Base-by-base conservation (phyloP, 1,140 invertebrate species). In the Drosophila ogumai region DNA sequence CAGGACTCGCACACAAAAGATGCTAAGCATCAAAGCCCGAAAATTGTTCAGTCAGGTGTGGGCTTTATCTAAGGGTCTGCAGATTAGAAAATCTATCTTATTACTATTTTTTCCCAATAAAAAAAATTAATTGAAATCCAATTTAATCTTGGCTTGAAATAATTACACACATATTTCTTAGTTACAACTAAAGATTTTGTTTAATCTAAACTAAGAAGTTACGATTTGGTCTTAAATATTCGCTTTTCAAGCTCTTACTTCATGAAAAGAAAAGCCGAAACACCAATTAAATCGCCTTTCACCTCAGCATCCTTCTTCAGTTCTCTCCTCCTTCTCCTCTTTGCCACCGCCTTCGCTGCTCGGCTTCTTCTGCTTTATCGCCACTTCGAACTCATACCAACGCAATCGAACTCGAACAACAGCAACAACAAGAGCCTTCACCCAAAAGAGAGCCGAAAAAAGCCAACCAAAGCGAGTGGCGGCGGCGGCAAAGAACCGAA, bases 231-330 rank as follows among this genome's bases (percentile, higher is more conserved):
- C 31, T n/a, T 12, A 8, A 46, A 22, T 17, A 12, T 28, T 3
- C 17, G 15, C 12, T 1, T 19, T 46, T 31, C 8, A 2, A 22
- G 19, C 17, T 25, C 13, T 34, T 19, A 34, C 10, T 50, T 50
- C 2, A 25, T 40, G 2, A 7, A 13, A 17, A 64, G 12, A 32
- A 7, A 9, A 25, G 5, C 12, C 28, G 6, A 17, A 25, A 72
- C 49, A 72, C 50, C 25, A 69, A 57, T 58, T 57, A 69, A 79
- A 80, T 65, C 79, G 69, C 66, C 63, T 87, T 86, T 81, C 65
- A 74, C 82, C 68, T 79, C 61, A 36, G 36, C 56, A 56, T 36
- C 38, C 56, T 46, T 46, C 32, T 13, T 12, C 7, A 12, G 6
- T 31, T 34, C 2, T 34, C 9, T 36, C n/a, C 25, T 13, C 22